Conservation (phyloP, 2,797 vertebrate genomes). For the Prunella strophiata region DNA sequence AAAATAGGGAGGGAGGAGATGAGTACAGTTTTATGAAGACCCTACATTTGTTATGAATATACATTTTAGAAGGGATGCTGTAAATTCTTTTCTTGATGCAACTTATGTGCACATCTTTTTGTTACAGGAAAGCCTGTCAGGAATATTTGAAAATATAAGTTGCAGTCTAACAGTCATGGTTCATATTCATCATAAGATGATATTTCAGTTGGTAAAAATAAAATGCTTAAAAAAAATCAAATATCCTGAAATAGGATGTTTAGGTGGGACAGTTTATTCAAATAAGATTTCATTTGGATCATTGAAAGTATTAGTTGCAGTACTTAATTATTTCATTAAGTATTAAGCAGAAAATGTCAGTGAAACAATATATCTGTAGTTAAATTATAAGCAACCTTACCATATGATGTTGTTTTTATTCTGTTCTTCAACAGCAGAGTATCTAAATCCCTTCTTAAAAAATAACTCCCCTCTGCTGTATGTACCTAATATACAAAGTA, state of each 20-base stretch:
- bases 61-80: not conserved
- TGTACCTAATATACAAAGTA: not conserved
- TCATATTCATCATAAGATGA: not conserved
- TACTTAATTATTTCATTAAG: not conserved
- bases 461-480: not conserved
- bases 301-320: not conserved
- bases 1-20: not conserved
- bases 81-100: not conserved
- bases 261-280: fast-evolving
- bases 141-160: not conserved
- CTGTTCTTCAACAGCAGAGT: not conserved
- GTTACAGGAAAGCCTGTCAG: not conserved
- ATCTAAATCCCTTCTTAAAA: not conserved
- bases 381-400: not conserved
- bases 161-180: fast-evolving
- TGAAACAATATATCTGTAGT: not conserved
- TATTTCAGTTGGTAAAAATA: not conserved
- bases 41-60: not conserved
- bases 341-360: not conserved
- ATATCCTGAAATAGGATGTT: not conserved
- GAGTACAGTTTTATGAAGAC: not conserved
- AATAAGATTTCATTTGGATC: not conserved
- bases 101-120: not conserved
- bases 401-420: not conserved
- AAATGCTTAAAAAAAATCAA: not conserved